phyloP scores from a whole-genome alignment of 1,140 invertebrate species.

The Solenopsis invicta region DNA sequence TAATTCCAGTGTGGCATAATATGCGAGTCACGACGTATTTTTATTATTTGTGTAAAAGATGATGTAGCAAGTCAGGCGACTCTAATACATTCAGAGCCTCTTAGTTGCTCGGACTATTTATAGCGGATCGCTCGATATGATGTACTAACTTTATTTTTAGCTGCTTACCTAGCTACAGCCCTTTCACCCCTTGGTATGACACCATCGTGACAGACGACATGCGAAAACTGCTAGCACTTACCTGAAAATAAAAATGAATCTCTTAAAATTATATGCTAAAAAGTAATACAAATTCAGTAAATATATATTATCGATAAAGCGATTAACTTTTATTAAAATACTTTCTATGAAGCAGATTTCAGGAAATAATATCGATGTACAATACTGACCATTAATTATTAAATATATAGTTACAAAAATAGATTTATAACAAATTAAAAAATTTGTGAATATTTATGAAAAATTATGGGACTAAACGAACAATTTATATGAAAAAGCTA shows the following conservation, averaged over 20 bases:
- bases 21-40: constrained; percentile 46
- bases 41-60: constrained; percentile 65
- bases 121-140: constrained; percentile 86
- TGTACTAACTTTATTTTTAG: constrained; percentile 85
- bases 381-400: not conserved
- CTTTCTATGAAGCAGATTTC: not conserved
- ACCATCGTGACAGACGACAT: constrained; percentile 37
- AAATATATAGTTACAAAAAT: constrained; percentile 13
- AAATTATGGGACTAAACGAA: not conserved
- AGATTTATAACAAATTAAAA: not conserved
- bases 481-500: not conserved
- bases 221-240: constrained; percentile 40
- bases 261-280: not conserved
- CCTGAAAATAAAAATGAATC: constrained; percentile 28
- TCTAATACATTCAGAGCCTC: constrained; percentile 78
- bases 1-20: constrained; percentile 40
- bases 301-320: not conserved
- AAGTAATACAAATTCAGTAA: not conserved
- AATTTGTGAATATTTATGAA: not conserved
- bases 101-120: constrained; percentile 82
- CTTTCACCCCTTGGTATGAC: constrained; percentile 73
- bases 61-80: constrained; percentile 67
- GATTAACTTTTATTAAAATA: not conserved
- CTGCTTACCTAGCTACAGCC: constrained; percentile 75
- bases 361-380: constrained; percentile 15